Base-by-base conservation (phyloP, 2,113 vertebrate species). In the Oncorhynchus nerka region DNA sequence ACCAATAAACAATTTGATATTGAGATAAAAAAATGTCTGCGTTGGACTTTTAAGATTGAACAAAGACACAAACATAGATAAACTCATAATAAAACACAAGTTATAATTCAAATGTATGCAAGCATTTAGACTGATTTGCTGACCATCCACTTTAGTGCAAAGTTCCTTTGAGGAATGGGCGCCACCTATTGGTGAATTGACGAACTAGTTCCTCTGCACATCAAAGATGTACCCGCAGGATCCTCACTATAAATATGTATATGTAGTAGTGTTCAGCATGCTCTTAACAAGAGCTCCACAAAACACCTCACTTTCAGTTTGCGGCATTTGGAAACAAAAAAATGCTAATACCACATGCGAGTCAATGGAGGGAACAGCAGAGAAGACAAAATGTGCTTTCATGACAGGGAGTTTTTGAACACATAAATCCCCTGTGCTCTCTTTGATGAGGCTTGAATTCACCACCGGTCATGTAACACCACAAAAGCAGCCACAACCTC, bases 371-470 rank as follows among this genome's bases (percentile, higher is more conserved):
- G 74, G 70, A 84, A 79, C 77, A 77, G 75, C 77, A 66, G 75
- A 87, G 68, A 71, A 82, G 84, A 91, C 87, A 89, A 89, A 80
- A 71, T 30, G 77, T 71, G 81, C 89, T 87, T 90, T 91, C 82
- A 89, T 13, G 57, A 79, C 82, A 89, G 87, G 83, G 90, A 88
- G 90, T 81, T 90, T 81, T 82, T 62, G 51, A 83, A 84, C 80
- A 80, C 77, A 87, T 86, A 91, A 90, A 91, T 91, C 88, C 82
- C 83, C 78, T 79, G 80, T 39, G 83, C 82, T 83, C 80, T 82
- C 88, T 87, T 88, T 89, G 82, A 87, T 88, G 81, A 83, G 73
- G 64, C 84, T 78, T 89, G 81, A 89, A 86, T 89, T 90, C 89
- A 87, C 62, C 77, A 79, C 73, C 81, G 72, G 88, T 89, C 86